Conservation (phyloP, 2,888 invertebrate genomes). For the Uropetala carovei region DNA sequence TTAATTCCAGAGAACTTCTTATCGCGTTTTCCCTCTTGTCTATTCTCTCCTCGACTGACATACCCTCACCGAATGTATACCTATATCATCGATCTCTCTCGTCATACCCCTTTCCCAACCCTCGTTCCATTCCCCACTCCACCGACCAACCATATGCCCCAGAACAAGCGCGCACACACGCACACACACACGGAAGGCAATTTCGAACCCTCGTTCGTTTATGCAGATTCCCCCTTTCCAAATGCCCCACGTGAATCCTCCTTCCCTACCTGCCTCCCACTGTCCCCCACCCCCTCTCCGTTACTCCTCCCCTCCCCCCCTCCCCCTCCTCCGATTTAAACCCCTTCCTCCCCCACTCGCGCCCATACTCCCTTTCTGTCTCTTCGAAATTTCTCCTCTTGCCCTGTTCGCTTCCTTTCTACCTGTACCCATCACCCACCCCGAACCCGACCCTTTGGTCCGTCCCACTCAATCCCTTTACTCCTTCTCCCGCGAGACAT, state of each 20-base stretch:
- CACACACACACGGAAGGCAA: slow-evolving; percentile 25
- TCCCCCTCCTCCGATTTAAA: background rate
- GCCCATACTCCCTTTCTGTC: too few relatives aligned
- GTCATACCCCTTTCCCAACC: background rate
- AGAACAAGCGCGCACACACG: slow-evolving; percentile 13
- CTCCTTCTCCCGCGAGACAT: too few relatives aligned
- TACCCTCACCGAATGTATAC: background rate
- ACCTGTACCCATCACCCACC: too few relatives aligned
- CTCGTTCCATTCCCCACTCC: background rate
- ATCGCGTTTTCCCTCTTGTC: background rate
- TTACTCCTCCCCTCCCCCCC: background rate
- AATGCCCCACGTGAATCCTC: background rate
- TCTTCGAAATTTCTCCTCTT: too few relatives aligned
- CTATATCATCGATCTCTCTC: background rate
- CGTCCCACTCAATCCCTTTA: too few relatives aligned
- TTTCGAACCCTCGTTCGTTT: slow-evolving; percentile 52
- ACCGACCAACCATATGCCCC: background rate
- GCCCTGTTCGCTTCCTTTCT: too few relatives aligned
- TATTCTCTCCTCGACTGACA: background rate
- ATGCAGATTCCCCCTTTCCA: slow-evolving; percentile 34
- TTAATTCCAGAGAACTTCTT: background rate
- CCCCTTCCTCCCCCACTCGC: background rate
- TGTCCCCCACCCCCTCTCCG: too few relatives aligned
- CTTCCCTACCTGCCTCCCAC: background rate
- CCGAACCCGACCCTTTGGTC: too few relatives aligned